Conservation (phyloP, 2,888 invertebrate genomes). For the Nipponacmea schrenckii region DNA sequence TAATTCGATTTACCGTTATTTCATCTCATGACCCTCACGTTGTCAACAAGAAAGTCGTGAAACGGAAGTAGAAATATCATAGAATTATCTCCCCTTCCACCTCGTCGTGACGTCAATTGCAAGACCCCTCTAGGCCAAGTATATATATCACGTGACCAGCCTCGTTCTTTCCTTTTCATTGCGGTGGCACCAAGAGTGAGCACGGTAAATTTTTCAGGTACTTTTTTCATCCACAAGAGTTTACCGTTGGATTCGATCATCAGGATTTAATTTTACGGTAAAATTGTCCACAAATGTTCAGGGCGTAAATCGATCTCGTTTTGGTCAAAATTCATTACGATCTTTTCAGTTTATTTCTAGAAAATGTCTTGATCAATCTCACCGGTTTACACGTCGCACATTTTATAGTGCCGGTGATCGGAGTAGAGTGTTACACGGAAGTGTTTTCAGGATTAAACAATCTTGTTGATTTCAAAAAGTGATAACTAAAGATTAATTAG, state of each 20-base stretch:
- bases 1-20: slow-evolving; percentile 13
- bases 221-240: slow-evolving; percentile 13
- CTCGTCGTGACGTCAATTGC: slow-evolving; percentile 45
- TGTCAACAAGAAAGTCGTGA: neutral
- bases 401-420: no score
- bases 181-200: slow-evolving; percentile 37
- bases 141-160: slow-evolving; percentile 53
- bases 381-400: slow-evolving; percentile 6
- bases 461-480: no score
- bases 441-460: no score
- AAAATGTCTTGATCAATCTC: neutral
- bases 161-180: slow-evolving; percentile 44
- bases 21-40: neutral
- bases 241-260: slow-evolving; percentile 15
- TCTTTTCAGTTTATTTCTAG: neutral
- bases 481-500: no score
- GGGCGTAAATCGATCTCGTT: no score
- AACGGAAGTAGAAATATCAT: slow-evolving; percentile 5
- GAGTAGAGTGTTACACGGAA: no score
- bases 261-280: neutral
- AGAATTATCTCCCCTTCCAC: slow-evolving; percentile 65
- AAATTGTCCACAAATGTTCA: neutral
- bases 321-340: neutral
- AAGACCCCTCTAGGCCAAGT: slow-evolving; percentile 42
- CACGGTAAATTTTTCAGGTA: slow-evolving; percentile 19